Evolutionary conservation across 2,797 vertebrate species (phyloP).

Genomic region (Somateria mollissima): DNA sequence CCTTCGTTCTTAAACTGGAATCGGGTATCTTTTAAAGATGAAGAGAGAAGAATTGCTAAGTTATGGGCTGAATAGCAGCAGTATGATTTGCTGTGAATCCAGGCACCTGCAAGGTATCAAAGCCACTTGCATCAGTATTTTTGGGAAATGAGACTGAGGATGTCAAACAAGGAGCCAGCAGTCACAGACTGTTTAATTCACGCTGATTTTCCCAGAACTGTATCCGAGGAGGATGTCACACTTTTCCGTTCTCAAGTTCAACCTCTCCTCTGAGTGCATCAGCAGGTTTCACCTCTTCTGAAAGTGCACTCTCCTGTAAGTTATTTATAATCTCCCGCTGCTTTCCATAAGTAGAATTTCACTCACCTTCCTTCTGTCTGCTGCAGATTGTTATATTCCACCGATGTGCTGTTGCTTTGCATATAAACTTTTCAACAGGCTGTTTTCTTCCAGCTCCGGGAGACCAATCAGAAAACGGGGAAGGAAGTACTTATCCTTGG

Average conservation of each 20-base stretch:
- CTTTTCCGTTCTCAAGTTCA: background rate
- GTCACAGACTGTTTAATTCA: constrained; percentile 9
- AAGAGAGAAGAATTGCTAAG: background rate
- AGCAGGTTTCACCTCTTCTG: constrained; percentile 13
- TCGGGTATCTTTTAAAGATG: background rate
- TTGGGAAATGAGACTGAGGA: background rate
- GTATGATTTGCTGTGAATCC: background rate
- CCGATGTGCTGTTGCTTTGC: background rate
- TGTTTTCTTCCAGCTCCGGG: background rate
- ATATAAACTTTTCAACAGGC: background rate
- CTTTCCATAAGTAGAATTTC: background rate
- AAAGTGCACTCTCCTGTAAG: background rate
- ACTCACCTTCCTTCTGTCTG: background rate
- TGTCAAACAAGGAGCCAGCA: constrained; percentile 1
- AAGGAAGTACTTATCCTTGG: background rate
- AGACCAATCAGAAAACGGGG: background rate
- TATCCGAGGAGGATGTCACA: background rate
- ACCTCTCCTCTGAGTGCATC: background rate
- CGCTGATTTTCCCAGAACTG: background rate
- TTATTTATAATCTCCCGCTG: constrained; percentile 21
- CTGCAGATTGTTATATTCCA: background rate
- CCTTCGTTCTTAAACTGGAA: background rate
- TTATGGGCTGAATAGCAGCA: background rate
- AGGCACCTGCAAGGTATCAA: constrained; percentile 22
- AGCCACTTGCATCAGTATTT: background rate